Percentiles rank a stretch among this genome's conserved stretches.
Evolutionary conservation across 2,797 vertebrate species (phyloP).

Genomic region (Tapera naevia): DNA sequence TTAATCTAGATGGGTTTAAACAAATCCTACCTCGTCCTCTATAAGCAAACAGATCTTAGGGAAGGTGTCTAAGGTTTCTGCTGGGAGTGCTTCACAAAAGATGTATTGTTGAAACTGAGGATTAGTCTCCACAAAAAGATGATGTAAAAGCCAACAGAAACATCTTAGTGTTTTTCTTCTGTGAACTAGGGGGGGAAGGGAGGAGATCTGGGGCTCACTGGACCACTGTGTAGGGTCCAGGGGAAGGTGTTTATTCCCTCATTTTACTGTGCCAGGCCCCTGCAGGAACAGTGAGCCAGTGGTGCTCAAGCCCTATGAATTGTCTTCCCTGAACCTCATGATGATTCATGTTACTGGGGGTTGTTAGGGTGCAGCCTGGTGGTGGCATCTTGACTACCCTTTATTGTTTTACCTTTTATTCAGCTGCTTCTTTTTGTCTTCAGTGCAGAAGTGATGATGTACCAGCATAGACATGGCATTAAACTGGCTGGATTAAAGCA

Average conservation of each 20-base stretch:
- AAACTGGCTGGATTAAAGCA: neutral
- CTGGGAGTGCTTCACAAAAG: constrained; percentile 65
- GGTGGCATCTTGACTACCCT: neutral
- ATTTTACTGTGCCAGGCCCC: neutral
- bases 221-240: constrained; percentile 16
- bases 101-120: constrained; percentile 65
- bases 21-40: constrained; percentile 68
- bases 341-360: neutral
- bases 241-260: neutral
- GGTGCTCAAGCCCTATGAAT: neutral
- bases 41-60: constrained; percentile 68
- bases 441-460: neutral
- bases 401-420: constrained; percentile 12
- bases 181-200: constrained; percentile 44
- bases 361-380: neutral
- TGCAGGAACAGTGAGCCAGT: neutral
- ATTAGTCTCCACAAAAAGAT: constrained; percentile 57
- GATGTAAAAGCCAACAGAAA: constrained; percentile 64
- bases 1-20: constrained; percentile 68
- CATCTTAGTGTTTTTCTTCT: constrained; percentile 64
- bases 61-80: constrained; percentile 72
- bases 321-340: neutral
- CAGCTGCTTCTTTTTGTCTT: neutral
- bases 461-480: neutral
- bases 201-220: constrained; percentile 11